Conservation (phyloP, 2,797 vertebrate species). For the Poecilia gillii region DNA sequence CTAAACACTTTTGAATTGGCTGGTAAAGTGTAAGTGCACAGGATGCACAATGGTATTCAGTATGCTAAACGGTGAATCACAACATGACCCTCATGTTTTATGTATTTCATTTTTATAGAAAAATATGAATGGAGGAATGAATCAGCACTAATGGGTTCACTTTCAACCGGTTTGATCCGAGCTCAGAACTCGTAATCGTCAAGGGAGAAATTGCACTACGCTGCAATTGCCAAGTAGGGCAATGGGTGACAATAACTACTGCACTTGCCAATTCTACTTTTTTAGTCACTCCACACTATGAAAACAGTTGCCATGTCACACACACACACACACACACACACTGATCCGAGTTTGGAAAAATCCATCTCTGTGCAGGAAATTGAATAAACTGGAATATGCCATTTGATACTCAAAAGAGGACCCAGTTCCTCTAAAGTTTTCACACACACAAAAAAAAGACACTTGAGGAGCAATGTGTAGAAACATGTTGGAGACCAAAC, state of each 20-base stretch:
- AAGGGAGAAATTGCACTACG: not conserved
- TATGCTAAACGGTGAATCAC: not conserved
- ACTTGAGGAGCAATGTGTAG: not conserved
- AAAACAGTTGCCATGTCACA: not conserved
- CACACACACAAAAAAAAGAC: not conserved
- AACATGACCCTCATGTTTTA: not conserved
- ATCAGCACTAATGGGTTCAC: not conserved
- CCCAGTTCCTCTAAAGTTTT: not conserved
- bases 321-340: not conserved
- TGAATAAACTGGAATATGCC: not conserved
- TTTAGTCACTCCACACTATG: not conserved
- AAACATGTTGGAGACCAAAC: not conserved
- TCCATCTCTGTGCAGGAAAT: not conserved
- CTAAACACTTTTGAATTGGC: not conserved
- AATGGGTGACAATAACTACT: not conserved
- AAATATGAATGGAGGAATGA: not conserved
- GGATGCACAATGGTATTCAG: not conserved
- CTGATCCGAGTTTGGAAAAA: not conserved
- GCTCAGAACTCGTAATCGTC: not conserved
- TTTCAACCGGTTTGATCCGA: not conserved
- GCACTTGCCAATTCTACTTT: not conserved
- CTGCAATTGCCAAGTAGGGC: not conserved
- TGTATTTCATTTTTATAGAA: not conserved
- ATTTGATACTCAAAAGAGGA: not conserved
- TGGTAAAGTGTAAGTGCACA: not conserved